Conservation (phyloP, 2,888 invertebrate genomes). For the Nymphalis c-album region DNA sequence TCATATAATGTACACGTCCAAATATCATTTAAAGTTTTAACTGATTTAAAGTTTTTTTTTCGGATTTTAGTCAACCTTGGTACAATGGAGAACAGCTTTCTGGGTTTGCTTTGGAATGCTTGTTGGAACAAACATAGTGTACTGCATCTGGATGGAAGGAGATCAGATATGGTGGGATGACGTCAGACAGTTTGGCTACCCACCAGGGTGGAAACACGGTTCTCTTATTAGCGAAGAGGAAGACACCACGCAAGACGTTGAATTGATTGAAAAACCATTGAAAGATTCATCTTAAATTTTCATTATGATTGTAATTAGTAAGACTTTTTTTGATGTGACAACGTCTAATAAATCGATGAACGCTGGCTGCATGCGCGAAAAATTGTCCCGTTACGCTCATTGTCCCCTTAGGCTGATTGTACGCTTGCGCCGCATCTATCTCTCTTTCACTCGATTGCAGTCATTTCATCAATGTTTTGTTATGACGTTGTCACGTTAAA, state of each 20-base stretch:
- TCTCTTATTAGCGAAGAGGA: slow-evolving; percentile 38
- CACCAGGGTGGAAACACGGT: slow-evolving; percentile 48
- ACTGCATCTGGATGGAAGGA: slow-evolving; percentile 80
- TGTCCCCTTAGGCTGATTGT: too few species aligned
- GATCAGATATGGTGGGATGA: slow-evolving; percentile 84
- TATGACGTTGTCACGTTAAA: too few species aligned
- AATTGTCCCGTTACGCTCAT: too few species aligned
- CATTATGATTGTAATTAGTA: too few species aligned
- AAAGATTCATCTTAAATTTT: not conserved
- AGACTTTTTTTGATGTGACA: too few species aligned
- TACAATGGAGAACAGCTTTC: slow-evolving; percentile 78
- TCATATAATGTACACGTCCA: too few species aligned
- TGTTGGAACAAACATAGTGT: slow-evolving; percentile 78
- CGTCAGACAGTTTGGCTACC: slow-evolving; percentile 53
- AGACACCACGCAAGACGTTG: slow-evolving; percentile 6
- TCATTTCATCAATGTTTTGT: too few species aligned
- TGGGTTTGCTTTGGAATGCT: slow-evolving; percentile 83
- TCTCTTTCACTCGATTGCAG: too few species aligned
- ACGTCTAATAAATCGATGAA: too few species aligned
- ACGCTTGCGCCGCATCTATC: too few species aligned
- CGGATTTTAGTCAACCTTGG: slow-evolving; percentile 65
- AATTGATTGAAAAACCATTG: slow-evolving; percentile 6
- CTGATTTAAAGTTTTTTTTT: not conserved
- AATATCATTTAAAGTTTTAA: not conserved
- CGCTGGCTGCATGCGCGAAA: too few species aligned